These are phyloP conservation scores for Drosophila stalkeri DNA, from an alignment of 2,888 invertebrate genomes.

Conservation along the genomic window DNA sequence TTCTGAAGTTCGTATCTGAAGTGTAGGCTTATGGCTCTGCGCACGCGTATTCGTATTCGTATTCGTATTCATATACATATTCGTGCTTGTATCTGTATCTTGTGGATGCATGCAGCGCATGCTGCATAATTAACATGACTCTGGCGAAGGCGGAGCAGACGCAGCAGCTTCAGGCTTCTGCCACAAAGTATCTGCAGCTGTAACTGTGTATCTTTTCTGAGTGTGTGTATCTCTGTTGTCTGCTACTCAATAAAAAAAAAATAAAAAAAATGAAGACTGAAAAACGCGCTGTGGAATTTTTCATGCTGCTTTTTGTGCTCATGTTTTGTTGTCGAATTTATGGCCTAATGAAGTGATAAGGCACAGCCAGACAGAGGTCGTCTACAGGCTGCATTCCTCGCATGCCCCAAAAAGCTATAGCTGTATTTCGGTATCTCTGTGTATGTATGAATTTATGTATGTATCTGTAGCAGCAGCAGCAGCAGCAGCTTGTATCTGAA, in stretches of 20 bases:
- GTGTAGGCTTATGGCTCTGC: conserved; percentile 60
- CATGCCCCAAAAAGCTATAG: conserved; percentile 60
- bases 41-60: conserved; percentile 66
- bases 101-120: conserved; percentile 58
- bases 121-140: conserved; percentile 77
- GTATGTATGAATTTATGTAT: background rate
- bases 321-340: conserved; percentile 70
- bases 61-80: conserved; percentile 30
- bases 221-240: conserved; percentile 22
- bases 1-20: conserved; percentile 63
- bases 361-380: conserved; percentile 59
- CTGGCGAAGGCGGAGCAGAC: conserved; percentile 23
- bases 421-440: conserved; percentile 21
- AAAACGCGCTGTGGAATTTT: conserved; percentile 68
- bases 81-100: conserved; percentile 63
- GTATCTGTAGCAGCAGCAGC: conserved; percentile 5
- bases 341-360: conserved; percentile 77
- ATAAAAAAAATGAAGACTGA: conserved; percentile 2
- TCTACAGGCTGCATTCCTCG: conserved; percentile 69
- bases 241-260: conserved; percentile 54
- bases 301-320: conserved; percentile 59
- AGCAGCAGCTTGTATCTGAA: conserved; percentile 13
- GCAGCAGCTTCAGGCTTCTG: conserved; percentile 22
- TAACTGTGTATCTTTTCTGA: conserved; percentile 60
- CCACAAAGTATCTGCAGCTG: conserved; percentile 66